Base-by-base conservation (phyloP, 1,140 invertebrate species). In the Ceratina calcarata region DNA sequence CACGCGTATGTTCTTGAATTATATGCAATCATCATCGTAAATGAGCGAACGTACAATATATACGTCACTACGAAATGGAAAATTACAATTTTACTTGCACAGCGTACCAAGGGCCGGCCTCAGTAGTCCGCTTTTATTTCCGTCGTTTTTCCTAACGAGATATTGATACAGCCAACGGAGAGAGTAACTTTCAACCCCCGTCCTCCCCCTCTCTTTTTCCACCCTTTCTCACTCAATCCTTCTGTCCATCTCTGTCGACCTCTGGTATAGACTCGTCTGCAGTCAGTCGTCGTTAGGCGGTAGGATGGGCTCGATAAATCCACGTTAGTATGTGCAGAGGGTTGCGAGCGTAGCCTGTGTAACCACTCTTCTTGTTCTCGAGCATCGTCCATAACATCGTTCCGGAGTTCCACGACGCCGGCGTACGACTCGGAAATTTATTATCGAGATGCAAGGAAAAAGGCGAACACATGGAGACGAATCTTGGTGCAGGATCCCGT, bases 281-380 rank as follows among this genome's bases (percentile, higher is more conserved):
- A 82, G 83, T 85, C 81, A 78, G 62, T 83, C 81, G 84, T 87
- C 82, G 85, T 86, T 86, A 86, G 75, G 66, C 27, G 71, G 62
- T 51, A 69, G 72, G 85, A 86, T 83, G 81, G 83, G 81, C 81
- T 75, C 85, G 72, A 82, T 87, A 87, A 87, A 86, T 87, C 86
- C 81, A 87, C 81, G 86, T 88, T 88, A 87, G 87, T 87, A 88
- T 86, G 86, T 88, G 86, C 84, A 55, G 76, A 84, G 85, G 83
- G 78, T 88, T 68, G 86, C 73, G 71, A 79, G 66, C 62, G 81
- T 83, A 83, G 55, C 64, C 82, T 70, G 82, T 87, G 81, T 86
- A 83, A 86, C 84, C 85, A 86, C 85, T 84, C 85, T 86, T 83
- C 85, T 86, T 86, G 85, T 86, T 86, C 81, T 86, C 81, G 84